These are phyloP conservation scores for Pipistrellus nathusii DNA, from an alignment of 2,797 vertebrate species.

Conservation along the genomic window DNA sequence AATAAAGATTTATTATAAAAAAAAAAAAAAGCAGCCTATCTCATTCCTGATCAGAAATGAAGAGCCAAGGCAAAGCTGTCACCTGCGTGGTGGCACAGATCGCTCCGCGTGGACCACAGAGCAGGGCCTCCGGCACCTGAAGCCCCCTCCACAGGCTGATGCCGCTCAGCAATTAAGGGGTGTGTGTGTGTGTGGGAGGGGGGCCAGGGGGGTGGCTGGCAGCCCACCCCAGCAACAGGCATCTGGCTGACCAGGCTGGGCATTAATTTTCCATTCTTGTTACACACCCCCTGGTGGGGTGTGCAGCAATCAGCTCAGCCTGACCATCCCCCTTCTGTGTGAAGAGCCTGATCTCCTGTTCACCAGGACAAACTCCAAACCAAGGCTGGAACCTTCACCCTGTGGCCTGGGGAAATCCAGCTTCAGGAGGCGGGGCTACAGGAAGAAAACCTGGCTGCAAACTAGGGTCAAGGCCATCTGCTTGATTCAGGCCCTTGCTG, in stretches of 20 bases:
- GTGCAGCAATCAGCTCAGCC: neutral
- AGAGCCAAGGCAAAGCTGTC: neutral
- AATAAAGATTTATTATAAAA: too few species aligned
- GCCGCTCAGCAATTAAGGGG: neutral
- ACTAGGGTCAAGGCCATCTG: neutral
- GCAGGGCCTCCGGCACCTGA: neutral
- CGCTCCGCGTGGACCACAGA: conserved; percentile 2
- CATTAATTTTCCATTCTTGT: neutral
- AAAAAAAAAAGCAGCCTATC: neutral
- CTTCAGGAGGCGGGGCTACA: neutral
- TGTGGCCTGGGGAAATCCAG: neutral
- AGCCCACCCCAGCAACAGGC: neutral
- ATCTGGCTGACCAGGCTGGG: neutral
- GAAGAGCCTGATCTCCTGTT: neutral
- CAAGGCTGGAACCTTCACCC: neutral
- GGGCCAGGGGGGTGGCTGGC: neutral
- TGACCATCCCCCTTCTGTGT: neutral
- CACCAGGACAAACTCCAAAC: neutral
- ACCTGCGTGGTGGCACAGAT: neutral
- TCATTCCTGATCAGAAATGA: neutral
- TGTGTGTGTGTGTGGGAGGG: neutral
- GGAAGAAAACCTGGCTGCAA: conserved; percentile 39
- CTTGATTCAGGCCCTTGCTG: neutral
- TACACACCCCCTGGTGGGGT: neutral
- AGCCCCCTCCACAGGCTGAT: neutral